phyloP scores from a whole-genome alignment of 2,113 vertebrate genomes.

The Motacilla alba region DNA sequence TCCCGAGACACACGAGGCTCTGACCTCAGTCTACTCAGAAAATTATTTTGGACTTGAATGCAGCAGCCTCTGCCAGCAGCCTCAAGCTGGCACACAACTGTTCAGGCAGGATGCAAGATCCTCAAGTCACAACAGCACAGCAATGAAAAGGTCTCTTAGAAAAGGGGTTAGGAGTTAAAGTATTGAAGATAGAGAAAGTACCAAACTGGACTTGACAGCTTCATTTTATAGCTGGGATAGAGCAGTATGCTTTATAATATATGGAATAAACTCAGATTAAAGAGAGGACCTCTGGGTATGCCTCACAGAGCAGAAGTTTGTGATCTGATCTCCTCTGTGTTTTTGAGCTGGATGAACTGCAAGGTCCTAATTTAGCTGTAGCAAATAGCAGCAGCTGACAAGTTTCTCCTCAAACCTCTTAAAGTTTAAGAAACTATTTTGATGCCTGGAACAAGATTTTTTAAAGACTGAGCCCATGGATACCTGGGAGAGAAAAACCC shows the following conservation, averaged over 20 bases:
- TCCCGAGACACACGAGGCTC: background rate
- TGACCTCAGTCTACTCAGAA: background rate
- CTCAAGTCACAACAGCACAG: background rate
- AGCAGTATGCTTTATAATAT: background rate
- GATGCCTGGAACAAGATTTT: background rate
- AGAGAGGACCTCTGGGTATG: background rate
- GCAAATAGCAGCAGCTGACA: background rate
- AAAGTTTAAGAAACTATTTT: background rate
- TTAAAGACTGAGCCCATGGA: background rate
- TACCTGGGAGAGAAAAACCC: rapidly evolving
- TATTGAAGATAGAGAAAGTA: background rate
- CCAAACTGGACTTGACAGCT: background rate
- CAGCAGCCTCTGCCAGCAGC: slow-evolving; percentile 7
- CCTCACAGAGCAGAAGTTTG: background rate
- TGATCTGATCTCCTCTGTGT: slow-evolving; percentile 11
- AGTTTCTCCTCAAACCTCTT: background rate
- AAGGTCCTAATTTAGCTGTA: slow-evolving; percentile 16
- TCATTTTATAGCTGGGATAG: background rate
- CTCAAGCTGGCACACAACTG: background rate
- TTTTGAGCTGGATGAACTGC: background rate
- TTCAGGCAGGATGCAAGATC: background rate
- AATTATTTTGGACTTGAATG: background rate
- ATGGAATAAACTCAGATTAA: background rate
- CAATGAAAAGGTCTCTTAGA: background rate
- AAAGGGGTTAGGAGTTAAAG: background rate